Evolutionary conservation across 2,797 vertebrate genomes (phyloP).

Genomic region (Odontamblyopus lacepedii): DNA sequence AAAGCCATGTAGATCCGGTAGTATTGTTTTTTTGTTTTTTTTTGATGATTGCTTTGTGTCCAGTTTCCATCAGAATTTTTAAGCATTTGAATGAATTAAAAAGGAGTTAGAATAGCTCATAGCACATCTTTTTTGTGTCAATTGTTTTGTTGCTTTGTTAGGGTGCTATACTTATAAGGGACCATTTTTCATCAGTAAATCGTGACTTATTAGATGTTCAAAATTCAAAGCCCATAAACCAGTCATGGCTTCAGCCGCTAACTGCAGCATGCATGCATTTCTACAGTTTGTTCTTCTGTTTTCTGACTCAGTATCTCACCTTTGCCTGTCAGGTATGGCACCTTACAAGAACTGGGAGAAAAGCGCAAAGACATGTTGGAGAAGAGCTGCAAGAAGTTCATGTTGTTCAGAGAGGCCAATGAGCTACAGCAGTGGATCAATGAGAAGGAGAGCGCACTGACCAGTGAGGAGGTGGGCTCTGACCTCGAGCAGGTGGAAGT

Average conservation of each 20-base stretch:
- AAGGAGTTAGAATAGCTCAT: not conserved
- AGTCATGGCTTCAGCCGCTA: not conserved
- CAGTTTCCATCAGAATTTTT: not conserved
- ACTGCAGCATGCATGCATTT: conserved; percentile 9
- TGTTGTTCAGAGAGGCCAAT: conserved; percentile 96
- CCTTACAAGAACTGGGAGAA: conserved; percentile 91
- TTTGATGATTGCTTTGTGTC: not conserved
- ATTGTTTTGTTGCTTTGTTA: not conserved
- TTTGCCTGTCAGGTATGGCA: conserved; percentile 83
- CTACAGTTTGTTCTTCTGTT: not conserved
- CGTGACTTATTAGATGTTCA: not conserved
- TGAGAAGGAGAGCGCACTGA: conserved; percentile 93
- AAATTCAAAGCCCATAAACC: conserved; percentile 11
- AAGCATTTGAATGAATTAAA: not conserved
- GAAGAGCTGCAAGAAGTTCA: conserved; percentile 99
- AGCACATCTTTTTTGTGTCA: not conserved
- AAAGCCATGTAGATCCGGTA: conserved; percentile 1
- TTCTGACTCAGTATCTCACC: not conserved
- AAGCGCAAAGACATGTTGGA: conserved; percentile 97
- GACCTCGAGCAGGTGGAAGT: conserved; percentile 99
- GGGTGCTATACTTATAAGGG: too few species aligned
- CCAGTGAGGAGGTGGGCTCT: conserved; percentile 91
- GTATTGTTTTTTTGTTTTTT: not conserved
- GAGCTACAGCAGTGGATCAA: conserved; percentile 99
- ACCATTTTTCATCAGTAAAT: not conserved